Conservation (phyloP, 2,888 invertebrate genomes). For the Cloeon dipterum region DNA sequence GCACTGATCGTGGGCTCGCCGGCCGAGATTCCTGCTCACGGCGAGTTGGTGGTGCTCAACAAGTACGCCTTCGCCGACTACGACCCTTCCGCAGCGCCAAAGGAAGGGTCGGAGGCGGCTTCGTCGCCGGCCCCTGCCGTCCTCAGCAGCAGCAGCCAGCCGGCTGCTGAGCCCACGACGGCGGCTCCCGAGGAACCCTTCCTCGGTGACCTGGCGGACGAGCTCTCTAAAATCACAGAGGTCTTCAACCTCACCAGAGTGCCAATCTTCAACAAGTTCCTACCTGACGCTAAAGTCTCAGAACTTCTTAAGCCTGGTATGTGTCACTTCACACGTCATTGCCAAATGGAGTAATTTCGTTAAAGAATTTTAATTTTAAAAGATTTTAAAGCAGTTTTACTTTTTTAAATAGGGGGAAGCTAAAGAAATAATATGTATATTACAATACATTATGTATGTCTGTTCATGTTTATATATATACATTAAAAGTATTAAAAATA, state of each 20-base stretch:
- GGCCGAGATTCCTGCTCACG: slow-evolving; percentile 19
- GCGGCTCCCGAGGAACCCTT: neutral
- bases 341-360: no score
- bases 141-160: no score
- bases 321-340: no score
- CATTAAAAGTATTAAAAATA: no score
- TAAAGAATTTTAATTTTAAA: no score
- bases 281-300: slow-evolving; percentile 33
- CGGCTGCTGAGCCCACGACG: neutral
- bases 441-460: no score
- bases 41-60: slow-evolving; percentile 20
- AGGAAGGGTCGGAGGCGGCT: no score
- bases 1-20: slow-evolving; percentile 19
- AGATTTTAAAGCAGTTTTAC: no score
- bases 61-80: slow-evolving; percentile 22
- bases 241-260: slow-evolving; percentile 17
- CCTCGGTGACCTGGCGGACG: neutral
- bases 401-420: no score
- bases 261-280: slow-evolving; percentile 35
- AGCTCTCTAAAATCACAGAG: neutral
- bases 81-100: slow-evolving; percentile 5
- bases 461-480: no score
- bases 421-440: no score
- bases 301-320: slow-evolving; percentile 27
- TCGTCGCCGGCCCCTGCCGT: no score